Conservation (phyloP, 1,140 invertebrate species). For the Sipha flava region DNA sequence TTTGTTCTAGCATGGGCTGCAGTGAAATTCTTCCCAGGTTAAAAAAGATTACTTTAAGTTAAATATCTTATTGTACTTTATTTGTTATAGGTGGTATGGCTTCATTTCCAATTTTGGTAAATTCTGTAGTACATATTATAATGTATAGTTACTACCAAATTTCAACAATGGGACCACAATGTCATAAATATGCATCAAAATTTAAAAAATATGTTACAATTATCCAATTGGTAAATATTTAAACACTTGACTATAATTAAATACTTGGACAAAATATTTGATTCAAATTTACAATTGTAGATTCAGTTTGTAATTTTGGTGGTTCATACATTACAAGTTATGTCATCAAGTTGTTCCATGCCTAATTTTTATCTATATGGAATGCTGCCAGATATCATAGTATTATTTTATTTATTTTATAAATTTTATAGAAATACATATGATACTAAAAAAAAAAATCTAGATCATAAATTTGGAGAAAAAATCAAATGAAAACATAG, state of each 20-base stretch:
- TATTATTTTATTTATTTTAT: constrained; percentile 62
- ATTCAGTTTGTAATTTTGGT: constrained; percentile 57
- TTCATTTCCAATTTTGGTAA: constrained; percentile 53
- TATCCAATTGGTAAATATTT: constrained; percentile 47
- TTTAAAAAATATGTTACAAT: constrained; percentile 53
- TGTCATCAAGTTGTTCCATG: constrained; percentile 50
- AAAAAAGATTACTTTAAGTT: constrained; percentile 16
- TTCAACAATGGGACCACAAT: constrained; percentile 49
- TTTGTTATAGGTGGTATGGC: constrained; percentile 54
- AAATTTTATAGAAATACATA: constrained; percentile 57
- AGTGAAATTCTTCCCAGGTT: constrained; percentile 57
- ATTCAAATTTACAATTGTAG: constrained; percentile 45
- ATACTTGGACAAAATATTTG: background rate
- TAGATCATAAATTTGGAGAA: background rate
- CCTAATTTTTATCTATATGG: constrained; percentile 48
- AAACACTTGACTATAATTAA: constrained; percentile 35
- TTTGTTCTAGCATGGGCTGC: constrained; percentile 59
- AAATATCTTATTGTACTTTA: background rate
- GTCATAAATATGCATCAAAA: constrained; percentile 38
- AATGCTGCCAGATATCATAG: constrained; percentile 52
- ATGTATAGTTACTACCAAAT: constrained; percentile 66
- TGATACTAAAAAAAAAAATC: constrained; percentile 7
- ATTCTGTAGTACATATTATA: constrained; percentile 64
- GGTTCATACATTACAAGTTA: constrained; percentile 48
- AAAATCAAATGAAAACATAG: background rate